A percentile compares a stretch with the other conserved stretches of the same genome.
Evolutionary conservation across 2,113 vertebrate genomes (phyloP).

Genomic region (Toxostoma redivivum): DNA sequence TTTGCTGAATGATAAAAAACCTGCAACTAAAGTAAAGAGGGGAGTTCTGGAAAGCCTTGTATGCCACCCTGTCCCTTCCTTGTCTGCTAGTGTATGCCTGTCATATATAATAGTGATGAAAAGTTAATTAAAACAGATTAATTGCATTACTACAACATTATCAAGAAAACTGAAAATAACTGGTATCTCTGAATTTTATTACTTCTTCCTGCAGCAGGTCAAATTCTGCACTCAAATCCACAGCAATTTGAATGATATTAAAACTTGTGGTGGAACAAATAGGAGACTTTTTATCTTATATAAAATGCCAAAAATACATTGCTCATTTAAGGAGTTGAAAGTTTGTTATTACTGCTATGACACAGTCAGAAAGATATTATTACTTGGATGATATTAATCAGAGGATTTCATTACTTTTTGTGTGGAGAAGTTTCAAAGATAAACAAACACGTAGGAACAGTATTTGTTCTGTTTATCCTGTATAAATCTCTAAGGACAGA

Average conservation of each 20-base stretch:
- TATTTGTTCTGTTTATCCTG: slow-evolving; percentile 61
- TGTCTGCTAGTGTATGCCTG: neutral
- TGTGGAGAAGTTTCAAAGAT: slow-evolving; percentile 60
- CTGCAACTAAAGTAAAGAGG: neutral
- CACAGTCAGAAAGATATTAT: slow-evolving; percentile 68
- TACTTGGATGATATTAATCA: slow-evolving; percentile 69
- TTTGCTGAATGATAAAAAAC: neutral
- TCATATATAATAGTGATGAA: neutral
- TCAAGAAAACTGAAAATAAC: slow-evolving; percentile 7
- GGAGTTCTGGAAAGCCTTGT: neutral
- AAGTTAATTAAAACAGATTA: slow-evolving; percentile 39
- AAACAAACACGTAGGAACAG: slow-evolving; percentile 59
- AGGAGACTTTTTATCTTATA: slow-evolving; percentile 49
- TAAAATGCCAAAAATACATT: slow-evolving; percentile 50
- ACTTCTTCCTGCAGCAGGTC: slow-evolving; percentile 22
- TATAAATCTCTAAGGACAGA: slow-evolving; percentile 19
- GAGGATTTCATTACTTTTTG: slow-evolving; percentile 71
- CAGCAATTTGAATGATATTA: neutral
- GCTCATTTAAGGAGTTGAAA: slow-evolving; percentile 59
- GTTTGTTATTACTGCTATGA: slow-evolving; percentile 66
- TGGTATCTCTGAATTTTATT: slow-evolving; percentile 21
- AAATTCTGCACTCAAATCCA: neutral
- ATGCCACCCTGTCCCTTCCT: neutral
- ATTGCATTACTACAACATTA: neutral
- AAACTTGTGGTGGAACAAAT: neutral